These are phyloP conservation scores for Athalia cordata DNA, from an alignment of 2,888 invertebrate genomes.

Conservation along the genomic window DNA sequence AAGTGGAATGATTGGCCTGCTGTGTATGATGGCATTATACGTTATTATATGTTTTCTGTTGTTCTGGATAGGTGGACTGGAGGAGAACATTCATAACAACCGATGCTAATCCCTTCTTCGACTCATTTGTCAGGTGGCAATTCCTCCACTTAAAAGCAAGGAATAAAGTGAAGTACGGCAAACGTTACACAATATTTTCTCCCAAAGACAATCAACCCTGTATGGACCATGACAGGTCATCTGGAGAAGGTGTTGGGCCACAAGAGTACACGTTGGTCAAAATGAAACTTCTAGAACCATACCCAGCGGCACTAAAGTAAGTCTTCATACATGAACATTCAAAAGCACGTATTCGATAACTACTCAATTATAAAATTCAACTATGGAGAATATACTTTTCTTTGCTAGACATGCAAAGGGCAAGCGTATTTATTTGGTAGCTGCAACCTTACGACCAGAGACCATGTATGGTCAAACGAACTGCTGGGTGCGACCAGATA, in stretches of 20 bases:
- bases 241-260: slow-evolving; percentile 98
- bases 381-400: slow-evolving; percentile 8
- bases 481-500: slow-evolving; percentile 98
- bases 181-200: slow-evolving; percentile 96
- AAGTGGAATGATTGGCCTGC: too few species aligned
- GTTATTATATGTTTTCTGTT: slow-evolving; percentile 46
- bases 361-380: not conserved
- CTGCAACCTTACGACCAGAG: slow-evolving; percentile 98
- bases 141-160: slow-evolving; percentile 89
- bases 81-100: slow-evolving; percentile 98
- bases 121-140: slow-evolving; percentile 99
- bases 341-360: too few species aligned
- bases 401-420: slow-evolving; percentile 74
- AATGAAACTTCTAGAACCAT: slow-evolving; percentile 87
- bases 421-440: slow-evolving; percentile 88
- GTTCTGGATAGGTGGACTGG: slow-evolving; percentile 90
- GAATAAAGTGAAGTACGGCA: slow-evolving; percentile 96
- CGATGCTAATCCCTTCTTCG: slow-evolving; percentile 97
- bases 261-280: slow-evolving; percentile 99
- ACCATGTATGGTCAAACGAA: slow-evolving; percentile 99
- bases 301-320: slow-evolving; percentile 83
- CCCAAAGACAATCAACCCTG: slow-evolving; percentile 98
- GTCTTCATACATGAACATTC: not conserved
- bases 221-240: slow-evolving; percentile 98
- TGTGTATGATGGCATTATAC: too few species aligned